Percentiles rank a stretch among this genome's conserved stretches.
Evolutionary conservation across 2,113 vertebrate species (phyloP).

Genomic region (Physeter macrocephalus): DNA sequence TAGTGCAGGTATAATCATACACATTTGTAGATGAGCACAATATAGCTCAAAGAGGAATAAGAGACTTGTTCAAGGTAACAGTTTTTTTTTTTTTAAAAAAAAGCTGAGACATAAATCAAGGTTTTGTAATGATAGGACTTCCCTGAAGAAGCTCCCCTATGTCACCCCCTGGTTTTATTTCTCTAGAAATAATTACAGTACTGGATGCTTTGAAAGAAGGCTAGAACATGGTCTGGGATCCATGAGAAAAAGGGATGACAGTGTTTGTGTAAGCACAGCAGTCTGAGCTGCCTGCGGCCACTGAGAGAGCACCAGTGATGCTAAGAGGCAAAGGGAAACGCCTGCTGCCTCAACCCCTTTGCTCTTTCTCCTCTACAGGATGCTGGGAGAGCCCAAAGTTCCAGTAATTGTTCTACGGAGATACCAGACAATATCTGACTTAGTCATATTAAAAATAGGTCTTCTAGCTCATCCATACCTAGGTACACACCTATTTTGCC

Average conservation of each 20-base stretch:
- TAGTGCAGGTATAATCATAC: not conserved
- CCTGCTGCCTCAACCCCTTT: not conserved
- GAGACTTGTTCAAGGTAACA: not conserved
- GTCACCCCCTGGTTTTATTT: not conserved
- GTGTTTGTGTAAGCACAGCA: not conserved
- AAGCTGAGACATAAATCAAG: not conserved
- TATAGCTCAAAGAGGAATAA: not conserved
- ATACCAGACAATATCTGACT: not conserved
- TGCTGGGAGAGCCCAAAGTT: not conserved
- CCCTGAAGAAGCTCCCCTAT: not conserved
- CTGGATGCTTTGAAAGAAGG: not conserved
- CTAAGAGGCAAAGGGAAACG: not conserved
- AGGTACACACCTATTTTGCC: not conserved
- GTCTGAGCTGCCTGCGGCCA: not conserved
- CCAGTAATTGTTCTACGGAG: not conserved
- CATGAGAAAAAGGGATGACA: not conserved
- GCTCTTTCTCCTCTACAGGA: not conserved
- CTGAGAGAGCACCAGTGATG: not conserved
- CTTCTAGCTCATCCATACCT: not conserved
- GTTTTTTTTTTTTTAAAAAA: not conserved
- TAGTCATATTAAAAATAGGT: not conserved
- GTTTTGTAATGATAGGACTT: not conserved
- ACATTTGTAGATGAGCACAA: not conserved
- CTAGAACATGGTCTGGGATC: not conserved
- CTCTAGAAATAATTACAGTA: not conserved